phyloP scores from a whole-genome alignment of 2,797 vertebrate species.

The Neoniphon sammara region DNA sequence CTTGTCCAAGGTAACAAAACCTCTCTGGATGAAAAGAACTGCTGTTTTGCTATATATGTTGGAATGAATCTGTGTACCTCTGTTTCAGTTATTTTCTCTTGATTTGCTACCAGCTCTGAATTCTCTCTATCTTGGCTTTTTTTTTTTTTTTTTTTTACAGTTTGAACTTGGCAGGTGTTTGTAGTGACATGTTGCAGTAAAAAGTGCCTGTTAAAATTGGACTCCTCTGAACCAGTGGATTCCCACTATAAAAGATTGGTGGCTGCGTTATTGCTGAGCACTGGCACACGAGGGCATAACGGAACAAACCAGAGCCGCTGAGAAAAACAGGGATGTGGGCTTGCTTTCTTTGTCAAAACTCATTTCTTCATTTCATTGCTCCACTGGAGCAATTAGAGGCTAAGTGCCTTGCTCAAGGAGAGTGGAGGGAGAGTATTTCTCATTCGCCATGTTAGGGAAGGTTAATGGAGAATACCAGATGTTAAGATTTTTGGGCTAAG shows the following conservation, averaged over 20 bases:
- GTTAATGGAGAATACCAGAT: conserved; percentile 65
- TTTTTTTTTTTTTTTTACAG: not conserved
- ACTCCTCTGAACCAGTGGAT: conserved; percentile 47
- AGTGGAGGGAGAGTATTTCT: conserved; percentile 33
- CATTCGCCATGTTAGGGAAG: conserved; percentile 32
- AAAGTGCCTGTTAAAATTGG: not conserved
- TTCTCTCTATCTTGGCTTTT: not conserved
- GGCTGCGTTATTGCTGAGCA: conserved; percentile 65
- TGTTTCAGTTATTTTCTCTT: not conserved
- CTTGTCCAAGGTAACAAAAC: conserved; percentile 82
- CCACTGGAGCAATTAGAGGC: conserved; percentile 60
- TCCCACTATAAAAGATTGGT: conserved; percentile 66
- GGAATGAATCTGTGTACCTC: not conserved
- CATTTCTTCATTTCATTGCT: conserved; percentile 61
- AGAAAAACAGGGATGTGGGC: conserved; percentile 8
- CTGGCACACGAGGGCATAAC: conserved; percentile 65
- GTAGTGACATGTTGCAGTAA: not conserved
- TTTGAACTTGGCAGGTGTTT: not conserved
- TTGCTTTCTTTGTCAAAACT: conserved; percentile 35
- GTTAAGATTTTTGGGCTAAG: conserved; percentile 56
- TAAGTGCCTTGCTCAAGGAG: conserved; percentile 68
- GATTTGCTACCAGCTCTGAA: not conserved
- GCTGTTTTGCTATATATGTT: not conserved
- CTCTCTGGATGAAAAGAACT: not conserved
- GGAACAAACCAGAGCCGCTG: conserved; percentile 57